Evolutionary conservation across 2,888 invertebrate genomes (phyloP), one percentile per base, ranked within the genome.

Genomic region (Lepidochrysops patricia): DNA sequence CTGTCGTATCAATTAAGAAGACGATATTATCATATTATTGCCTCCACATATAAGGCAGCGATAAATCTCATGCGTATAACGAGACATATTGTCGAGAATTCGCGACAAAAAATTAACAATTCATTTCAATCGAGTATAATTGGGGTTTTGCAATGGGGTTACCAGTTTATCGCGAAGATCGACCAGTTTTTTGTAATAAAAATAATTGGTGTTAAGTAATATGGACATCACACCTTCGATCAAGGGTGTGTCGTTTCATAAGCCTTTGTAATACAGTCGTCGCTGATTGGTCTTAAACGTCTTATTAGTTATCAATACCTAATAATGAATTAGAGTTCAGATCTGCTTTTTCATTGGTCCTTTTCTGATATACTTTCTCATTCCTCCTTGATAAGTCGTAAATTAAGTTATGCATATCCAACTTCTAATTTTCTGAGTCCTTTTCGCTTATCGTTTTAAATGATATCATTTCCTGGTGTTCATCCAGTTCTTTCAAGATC

Each of bases 21-120:
- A 54, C 52, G 29, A 58, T 56, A 49, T 64, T 65, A 62, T 48
- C 60, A 54, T 64, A 63, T 64, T 62, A 61, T 65, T 65, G 60
- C 60, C 58, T 58, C 43, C 57, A 37, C 61, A 61, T 62, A 57
- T 57, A 62, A 56, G 60, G 34, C 15, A 26, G 15, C 50, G 49
- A 62, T 62, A 62, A 60, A 62, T 60, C 62, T 60, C 59, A 43
- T 34, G n/a, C 35, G 32, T 19, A 52, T 25, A 32, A 57, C 43
- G 57, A 57, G 54, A 52, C 48, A 57, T 62, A 62, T 62, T 60
- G 57, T 60, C 32, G 27, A 52, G 52, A 50, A 50, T 52, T 52
- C 52, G 15, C 52, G 4, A 27, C 54, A 29, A 54, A 54, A 54
- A 29, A 52, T 29, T 52, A 52, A 50, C 50, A 50, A 52, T 52